Evolutionary conservation across 1,140 invertebrate genomes (phyloP), one percentile per base, ranked within the genome.

Genomic region (Drosophila insularis): DNA sequence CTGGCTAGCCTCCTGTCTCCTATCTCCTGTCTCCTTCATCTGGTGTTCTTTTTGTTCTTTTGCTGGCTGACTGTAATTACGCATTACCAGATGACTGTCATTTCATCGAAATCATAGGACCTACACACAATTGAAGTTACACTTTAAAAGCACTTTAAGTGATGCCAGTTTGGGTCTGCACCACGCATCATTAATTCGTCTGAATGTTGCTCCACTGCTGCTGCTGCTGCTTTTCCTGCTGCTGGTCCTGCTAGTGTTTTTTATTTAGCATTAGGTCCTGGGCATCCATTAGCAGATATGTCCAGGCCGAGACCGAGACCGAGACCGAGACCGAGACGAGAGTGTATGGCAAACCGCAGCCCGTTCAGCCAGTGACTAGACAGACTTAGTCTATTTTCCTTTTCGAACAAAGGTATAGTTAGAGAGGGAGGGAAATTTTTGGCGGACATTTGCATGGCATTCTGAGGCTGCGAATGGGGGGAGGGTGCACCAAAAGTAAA

Each of bases 1-100:
- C 58, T 40, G 58, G 43, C 43, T 46, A 46, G 19, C 31, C 61
- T 27, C 5, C 27, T 27, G 27, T 27, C 27, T 27, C 4, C 23
- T 4, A 0, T 27, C 23, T 27, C 23, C 23, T 5, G 23, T 27
- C 27, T 5, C 5, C 27, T 5, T 27, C 27, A 27, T 27, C 27
- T 27, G 27, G 27, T 27, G 4, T 27, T 32, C 53, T 66, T 65
- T 31, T 54, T 13, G 40, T 23, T 23, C 10, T 50, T 50, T 5
- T 17, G 10, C 2, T 11, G 14, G 40, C 39, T 46, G 11, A 13
- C 21, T 40, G 73, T 70, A 75, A 75, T 78, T 80, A 65, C 74
- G 70, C 75, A 81, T 78, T 81, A 86, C 76, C 68, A 78, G 82
- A 74, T 86, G 81, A 67, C 66, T 81, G 78, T 61, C 74, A 86